Percentiles rank a stretch among this genome's conserved stretches.
These are phyloP conservation scores for Drosophila insularis DNA, from an alignment of 1,140 invertebrate genomes.

Conservation along the genomic window DNA sequence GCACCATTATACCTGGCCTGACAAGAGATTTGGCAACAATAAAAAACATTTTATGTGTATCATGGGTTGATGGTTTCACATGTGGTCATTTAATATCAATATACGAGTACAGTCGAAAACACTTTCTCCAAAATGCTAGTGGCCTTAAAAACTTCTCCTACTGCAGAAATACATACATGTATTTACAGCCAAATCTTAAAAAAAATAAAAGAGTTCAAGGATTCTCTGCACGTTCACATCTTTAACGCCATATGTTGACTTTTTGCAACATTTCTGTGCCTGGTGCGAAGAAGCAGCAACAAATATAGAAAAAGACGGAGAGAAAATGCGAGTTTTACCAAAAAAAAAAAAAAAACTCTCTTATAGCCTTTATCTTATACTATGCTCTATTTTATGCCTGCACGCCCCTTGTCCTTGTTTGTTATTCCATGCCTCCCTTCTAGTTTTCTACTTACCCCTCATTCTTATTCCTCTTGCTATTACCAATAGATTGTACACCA, in stretches of 20 bases:
- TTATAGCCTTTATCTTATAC: slow-evolving; percentile 75
- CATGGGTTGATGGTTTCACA: slow-evolving; percentile 1
- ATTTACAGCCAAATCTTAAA: background rate
- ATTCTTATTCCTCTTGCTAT: slow-evolving; percentile 43
- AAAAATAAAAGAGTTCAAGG: slow-evolving; percentile 50
- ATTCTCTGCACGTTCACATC: slow-evolving; percentile 79
- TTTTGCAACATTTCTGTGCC: slow-evolving; percentile 28
- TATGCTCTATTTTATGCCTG: slow-evolving; percentile 73
- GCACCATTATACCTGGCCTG: too few species aligned
- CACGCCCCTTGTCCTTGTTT: slow-evolving; percentile 15
- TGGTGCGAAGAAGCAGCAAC: slow-evolving; percentile 28
- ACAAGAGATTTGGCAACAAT: background rate
- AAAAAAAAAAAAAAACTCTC: slow-evolving; percentile 8
- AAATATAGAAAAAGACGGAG: slow-evolving; percentile 13
- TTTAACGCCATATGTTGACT: slow-evolving; percentile 82
- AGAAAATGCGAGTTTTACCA: background rate
- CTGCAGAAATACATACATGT: slow-evolving; percentile 8
- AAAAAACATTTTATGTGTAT: background rate
- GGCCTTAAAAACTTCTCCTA: background rate
- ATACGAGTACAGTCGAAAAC: slow-evolving; percentile 7
- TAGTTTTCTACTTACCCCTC: slow-evolving; percentile 2
- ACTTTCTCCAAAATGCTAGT: slow-evolving; percentile 9
- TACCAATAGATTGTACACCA: slow-evolving; percentile 72
- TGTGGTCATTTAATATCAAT: slow-evolving; percentile 7
- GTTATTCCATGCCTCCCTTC: slow-evolving; percentile 8